Evolutionary conservation across 35 echinoderm and acorn worm genomes (phyloP), one percentile per base, ranked within the genome.

Genomic region (Patiria miniata): DNA sequence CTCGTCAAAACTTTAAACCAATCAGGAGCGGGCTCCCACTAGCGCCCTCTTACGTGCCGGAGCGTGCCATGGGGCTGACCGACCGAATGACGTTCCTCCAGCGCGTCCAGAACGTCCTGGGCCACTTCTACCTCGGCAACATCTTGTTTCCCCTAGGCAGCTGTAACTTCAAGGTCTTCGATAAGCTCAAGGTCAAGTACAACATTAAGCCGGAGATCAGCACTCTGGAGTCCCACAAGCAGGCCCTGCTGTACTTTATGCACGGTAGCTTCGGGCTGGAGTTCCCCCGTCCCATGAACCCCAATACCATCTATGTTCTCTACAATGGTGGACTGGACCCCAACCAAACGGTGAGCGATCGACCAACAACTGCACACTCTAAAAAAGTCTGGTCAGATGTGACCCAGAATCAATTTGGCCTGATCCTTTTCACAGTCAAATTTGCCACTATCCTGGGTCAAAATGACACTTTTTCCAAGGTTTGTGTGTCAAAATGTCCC

Each of bases 201-300:
- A 73, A 73, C 26, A 73, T 73, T 4, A 73, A 73, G 65, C 65
- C 65, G 7, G 65, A 73, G 65, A 73, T 73, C 23, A 36, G 65
- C 34, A 73, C 34, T 10, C 65, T 73, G 21, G 65, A 73, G 22
- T 73, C 65, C 26, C 1, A 23, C 26, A 26, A 34, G 10, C 29
- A 73, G 29, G 65, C 65, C 26, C 2, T 32, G 21, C 14, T 73
- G 16, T 1, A 0, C 10, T 73, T 73, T 23, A 1, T 73, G 10
- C 26, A 73, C 15, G 65, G 65, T 18, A 73, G 34, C 9, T 73
- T 32, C 34, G 26, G 19, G 8, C 26, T 73, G 26, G 65, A 73
- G 65, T 32, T 30, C 1, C 23, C 65, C 8, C 65, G 65, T 2
- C 65, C 30, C 14, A 18, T 73, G 14, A 22, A 73, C 21, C 65